These are phyloP conservation scores for Varroa destructor DNA, from an alignment of 1,140 invertebrate species.

Conservation along the genomic window DNA sequence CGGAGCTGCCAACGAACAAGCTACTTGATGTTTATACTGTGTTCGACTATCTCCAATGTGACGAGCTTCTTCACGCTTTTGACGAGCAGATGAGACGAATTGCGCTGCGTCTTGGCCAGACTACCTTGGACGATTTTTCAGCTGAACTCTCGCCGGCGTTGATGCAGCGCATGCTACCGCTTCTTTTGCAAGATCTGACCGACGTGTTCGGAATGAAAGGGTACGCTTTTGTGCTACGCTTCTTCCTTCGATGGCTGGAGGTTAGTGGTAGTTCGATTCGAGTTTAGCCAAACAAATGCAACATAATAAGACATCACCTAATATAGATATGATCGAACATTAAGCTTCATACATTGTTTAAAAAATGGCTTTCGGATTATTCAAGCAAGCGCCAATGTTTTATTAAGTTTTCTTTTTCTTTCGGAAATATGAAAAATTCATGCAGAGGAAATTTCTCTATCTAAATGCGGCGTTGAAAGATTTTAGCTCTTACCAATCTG, in stretches of 20 bases:
- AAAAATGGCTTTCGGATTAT: no score
- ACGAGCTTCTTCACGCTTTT: conserved; percentile 3
- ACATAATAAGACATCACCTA: no score
- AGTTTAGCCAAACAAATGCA: no score
- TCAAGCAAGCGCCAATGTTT: no score
- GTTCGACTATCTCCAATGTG: conserved; percentile 13
- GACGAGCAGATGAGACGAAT: not conserved
- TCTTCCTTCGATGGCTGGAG: not conserved
- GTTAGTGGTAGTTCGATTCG: not conserved
- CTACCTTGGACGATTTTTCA: not conserved
- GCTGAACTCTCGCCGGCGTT: not conserved
- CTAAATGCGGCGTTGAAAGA: no score
- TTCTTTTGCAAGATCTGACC: not conserved
- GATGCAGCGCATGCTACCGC: conserved; percentile 4
- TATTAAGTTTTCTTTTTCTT: no score
- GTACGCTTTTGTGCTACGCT: conserved; percentile 6
- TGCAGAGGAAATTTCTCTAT: no score
- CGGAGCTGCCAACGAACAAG: not conserved
- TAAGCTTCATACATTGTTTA: no score
- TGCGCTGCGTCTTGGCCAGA: not conserved
- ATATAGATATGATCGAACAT: no score
- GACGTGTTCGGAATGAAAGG: conserved; percentile 10
- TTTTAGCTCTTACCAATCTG: no score
- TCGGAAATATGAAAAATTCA: no score
- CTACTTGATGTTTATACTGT: conserved; percentile 10